phyloP scores from a whole-genome alignment of 2,888 invertebrate genomes.

The Druceiella hillmani region DNA sequence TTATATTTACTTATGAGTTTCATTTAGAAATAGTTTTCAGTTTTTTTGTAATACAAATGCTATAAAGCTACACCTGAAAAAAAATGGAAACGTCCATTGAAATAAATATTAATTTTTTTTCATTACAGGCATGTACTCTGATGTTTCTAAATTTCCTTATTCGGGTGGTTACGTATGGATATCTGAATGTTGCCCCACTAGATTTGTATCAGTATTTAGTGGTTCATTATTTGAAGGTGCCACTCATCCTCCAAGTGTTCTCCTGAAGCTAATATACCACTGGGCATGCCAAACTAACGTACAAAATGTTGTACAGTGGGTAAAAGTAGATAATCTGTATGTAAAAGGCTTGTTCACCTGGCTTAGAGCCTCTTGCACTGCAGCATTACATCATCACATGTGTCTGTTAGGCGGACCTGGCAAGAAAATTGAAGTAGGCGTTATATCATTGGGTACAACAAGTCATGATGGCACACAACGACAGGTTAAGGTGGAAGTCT shows the following conservation, averaged over 20 bases:
- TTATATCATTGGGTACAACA: slow-evolving; percentile 83
- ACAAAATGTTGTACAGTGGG: slow-evolving; percentile 86
- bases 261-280: slow-evolving; percentile 82
- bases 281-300: slow-evolving; percentile 91
- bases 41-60: too few species aligned
- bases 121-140: slow-evolving; percentile 72
- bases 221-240: slow-evolving; percentile 85
- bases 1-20: too few species aligned
- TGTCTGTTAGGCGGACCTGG: slow-evolving; percentile 66
- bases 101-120: slow-evolving; percentile 6
- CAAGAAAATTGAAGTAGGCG: slow-evolving; percentile 72
- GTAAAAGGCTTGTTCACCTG: slow-evolving; percentile 64
- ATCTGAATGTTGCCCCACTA: slow-evolving; percentile 78
- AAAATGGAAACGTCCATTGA: neutral
- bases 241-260: slow-evolving; percentile 75
- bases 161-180: slow-evolving; percentile 92
- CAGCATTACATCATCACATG: slow-evolving; percentile 73
- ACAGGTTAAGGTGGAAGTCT: slow-evolving; percentile 84
- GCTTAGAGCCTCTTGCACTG: slow-evolving; percentile 71
- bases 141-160: slow-evolving; percentile 77
- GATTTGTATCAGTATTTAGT: slow-evolving; percentile 81
- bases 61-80: too few species aligned
- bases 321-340: slow-evolving; percentile 56
- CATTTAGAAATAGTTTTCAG: too few species aligned
- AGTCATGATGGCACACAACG: slow-evolving; percentile 69